Base-by-base conservation (phyloP, 2,113 vertebrate genomes). In the Platichthys flesus region DNA sequence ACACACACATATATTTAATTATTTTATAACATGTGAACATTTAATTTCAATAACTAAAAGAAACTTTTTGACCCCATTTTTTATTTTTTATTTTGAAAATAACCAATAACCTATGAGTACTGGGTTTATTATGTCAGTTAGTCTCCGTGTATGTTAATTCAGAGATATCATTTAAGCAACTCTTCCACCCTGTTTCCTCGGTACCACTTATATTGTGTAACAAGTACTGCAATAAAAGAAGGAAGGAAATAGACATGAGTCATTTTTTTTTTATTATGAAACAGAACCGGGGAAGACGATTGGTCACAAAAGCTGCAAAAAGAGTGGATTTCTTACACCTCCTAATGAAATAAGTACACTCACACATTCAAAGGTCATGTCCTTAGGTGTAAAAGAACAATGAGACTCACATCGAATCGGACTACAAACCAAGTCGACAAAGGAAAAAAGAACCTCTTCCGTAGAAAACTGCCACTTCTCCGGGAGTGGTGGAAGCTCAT, bases 351-450 rank as follows among this genome's bases (percentile, higher is more conserved):
- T 42, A 51, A 79, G 72, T 35, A 62, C 57, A 70, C 20, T 20
- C 57, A 75, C 45, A 73, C 68, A n/a, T 61, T 49, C 15, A 35
- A 26, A 4, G 23, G 18, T 68, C 45, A 16, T 75, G 75, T 80
- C 42, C 52, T 72, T 86, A 65, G 35, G 37, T 90, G 90, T 86
- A 87, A 84, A 86, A 77, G 82, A 84, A 85, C 62, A 86, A 80
- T 64, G 40, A 79, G 75, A 83, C 31, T 78, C 18, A 82, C 77
- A 87, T 79, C 21, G 5, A 81, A 74, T 83, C 47, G 49, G 56
- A 78, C 58, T 69, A 69, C 49, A 52, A 86, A 76, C 28, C 37
- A 52, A 60, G 12, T 64, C 21, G 1, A 64, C 58, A 54, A 54
- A 55, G 47, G 16, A 58, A 69, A 83, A 64, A 35, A 72, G 12